phyloP scores from a whole-genome alignment of 2,888 invertebrate genomes.

The Byasa hedistus region DNA sequence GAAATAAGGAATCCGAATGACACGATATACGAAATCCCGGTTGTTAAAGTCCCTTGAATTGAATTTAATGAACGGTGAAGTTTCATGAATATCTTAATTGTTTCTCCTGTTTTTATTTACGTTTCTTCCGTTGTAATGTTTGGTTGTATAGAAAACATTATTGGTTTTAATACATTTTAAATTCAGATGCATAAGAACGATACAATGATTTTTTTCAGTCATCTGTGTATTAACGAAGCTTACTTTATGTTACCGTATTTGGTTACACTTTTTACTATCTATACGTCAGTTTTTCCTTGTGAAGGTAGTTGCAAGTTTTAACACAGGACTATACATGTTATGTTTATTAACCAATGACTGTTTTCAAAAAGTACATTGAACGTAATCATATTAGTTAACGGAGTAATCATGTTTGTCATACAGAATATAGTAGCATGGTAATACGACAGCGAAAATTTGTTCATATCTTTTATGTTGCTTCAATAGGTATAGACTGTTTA shows the following conservation, averaged over 20 bases:
- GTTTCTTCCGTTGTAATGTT: background rate
- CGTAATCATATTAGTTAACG: too few relatives aligned
- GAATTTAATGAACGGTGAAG: conserved; percentile 31
- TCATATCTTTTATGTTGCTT: too few relatives aligned
- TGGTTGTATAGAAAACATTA: background rate
- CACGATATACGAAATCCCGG: conserved; percentile 6
- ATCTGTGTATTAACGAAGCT: background rate
- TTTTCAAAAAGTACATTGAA: too few relatives aligned
- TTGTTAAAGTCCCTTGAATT: conserved; percentile 10
- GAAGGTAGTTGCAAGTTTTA: too few relatives aligned
- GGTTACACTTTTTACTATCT: too few relatives aligned
- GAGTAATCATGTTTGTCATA: too few relatives aligned
- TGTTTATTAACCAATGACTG: too few relatives aligned
- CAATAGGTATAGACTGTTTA: too few relatives aligned
- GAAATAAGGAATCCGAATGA: conserved; percentile 23
- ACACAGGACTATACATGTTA: too few relatives aligned
- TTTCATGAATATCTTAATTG: conserved; percentile 10
- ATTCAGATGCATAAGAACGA: background rate
- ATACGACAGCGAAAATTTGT: too few relatives aligned
- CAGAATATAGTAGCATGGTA: too few relatives aligned
- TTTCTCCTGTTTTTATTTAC: background rate
- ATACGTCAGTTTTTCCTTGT: too few relatives aligned
- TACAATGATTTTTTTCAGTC: background rate
- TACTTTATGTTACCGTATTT: background rate
- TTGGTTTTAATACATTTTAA: background rate